phyloP scores from a whole-genome alignment of 1,140 invertebrate genomes.

The Aphelinus atriplicis region DNA sequence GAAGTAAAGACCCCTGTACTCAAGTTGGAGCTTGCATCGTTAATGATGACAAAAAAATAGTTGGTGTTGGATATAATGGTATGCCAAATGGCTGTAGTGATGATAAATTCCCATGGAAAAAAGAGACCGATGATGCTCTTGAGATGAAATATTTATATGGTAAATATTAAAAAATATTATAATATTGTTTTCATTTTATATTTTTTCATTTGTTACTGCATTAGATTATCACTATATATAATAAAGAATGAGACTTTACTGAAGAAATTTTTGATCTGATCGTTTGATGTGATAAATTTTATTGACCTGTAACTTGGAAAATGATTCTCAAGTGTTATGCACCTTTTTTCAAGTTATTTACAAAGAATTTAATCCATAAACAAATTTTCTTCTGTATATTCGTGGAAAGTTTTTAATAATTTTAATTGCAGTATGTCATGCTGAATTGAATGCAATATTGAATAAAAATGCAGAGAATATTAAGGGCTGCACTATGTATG shows the following conservation, averaged over 20 bases:
- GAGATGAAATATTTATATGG: constrained; percentile 88
- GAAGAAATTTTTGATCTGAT: neutral
- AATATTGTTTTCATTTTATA: constrained; percentile 15
- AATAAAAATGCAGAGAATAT: constrained; percentile 87
- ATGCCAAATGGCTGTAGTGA: constrained; percentile 91
- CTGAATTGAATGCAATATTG: constrained; percentile 95
- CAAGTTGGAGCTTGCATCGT: constrained; percentile 96
- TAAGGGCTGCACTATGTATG: constrained; percentile 85
- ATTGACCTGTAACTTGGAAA: too few relatives aligned
- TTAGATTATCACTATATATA: neutral
- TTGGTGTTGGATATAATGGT: constrained; percentile 96
- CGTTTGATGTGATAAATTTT: too few relatives aligned
- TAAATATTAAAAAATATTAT: constrained; percentile 53
- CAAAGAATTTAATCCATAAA: too few relatives aligned
- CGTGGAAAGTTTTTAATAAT: too few relatives aligned
- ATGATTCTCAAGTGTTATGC: too few relatives aligned
- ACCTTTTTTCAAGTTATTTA: too few relatives aligned
- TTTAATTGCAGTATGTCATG: constrained; percentile 88
- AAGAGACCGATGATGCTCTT: constrained; percentile 67
- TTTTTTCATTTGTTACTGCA: neutral
- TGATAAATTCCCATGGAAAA: constrained; percentile 89
- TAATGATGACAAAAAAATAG: constrained; percentile 87
- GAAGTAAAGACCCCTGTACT: constrained; percentile 92
- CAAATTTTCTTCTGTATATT: too few relatives aligned
- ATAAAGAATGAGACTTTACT: neutral